Evolutionary conservation across 2,888 invertebrate species (phyloP).

Genomic region (Drosophila atroscutellata): DNA sequence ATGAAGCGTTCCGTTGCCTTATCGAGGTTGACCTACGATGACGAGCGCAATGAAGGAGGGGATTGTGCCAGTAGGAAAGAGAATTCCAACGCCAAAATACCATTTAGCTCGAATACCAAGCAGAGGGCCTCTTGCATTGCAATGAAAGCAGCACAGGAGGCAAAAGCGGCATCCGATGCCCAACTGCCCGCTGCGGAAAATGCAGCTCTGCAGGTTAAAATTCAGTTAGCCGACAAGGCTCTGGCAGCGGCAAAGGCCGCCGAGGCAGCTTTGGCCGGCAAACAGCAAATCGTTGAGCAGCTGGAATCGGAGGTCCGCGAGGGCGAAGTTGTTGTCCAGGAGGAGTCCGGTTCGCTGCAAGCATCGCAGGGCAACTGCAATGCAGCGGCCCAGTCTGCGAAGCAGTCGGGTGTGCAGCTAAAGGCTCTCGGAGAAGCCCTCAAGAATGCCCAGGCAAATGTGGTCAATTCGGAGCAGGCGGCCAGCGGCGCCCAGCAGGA

Average conservation of each 20-base stretch:
- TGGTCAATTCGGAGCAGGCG: slow-evolving; percentile 88
- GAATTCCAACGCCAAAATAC: slow-evolving; percentile 17
- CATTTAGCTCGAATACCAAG: slow-evolving; percentile 41
- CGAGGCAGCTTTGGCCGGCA: slow-evolving; percentile 89
- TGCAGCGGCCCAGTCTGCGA: slow-evolving; percentile 88
- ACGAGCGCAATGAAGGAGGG: not conserved
- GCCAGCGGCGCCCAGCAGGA: slow-evolving; percentile 88
- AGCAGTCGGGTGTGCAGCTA: slow-evolving; percentile 87
- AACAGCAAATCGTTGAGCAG: slow-evolving; percentile 89
- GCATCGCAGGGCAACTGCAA: slow-evolving; percentile 88
- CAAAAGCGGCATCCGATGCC: slow-evolving; percentile 89
- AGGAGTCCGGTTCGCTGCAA: slow-evolving; percentile 87
- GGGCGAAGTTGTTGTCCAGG: slow-evolving; percentile 88
- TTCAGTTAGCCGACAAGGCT: slow-evolving; percentile 90
- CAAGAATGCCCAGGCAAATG: slow-evolving; percentile 86
- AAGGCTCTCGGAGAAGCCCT: slow-evolving; percentile 85
- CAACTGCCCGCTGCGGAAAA: slow-evolving; percentile 91
- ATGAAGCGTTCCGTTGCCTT: slow-evolving; percentile 8
- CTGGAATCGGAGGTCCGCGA: slow-evolving; percentile 89
- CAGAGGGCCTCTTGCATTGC: slow-evolving; percentile 88
- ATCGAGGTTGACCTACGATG: slow-evolving; percentile 4
- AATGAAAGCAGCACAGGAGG: slow-evolving; percentile 90
- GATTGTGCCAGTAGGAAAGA: not conserved
- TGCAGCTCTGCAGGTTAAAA: slow-evolving; percentile 89
- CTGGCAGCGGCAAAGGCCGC: slow-evolving; percentile 90